A percentile compares a stretch with the other conserved stretches of the same genome.
phyloP scores from a whole-genome alignment of 2,888 invertebrate species.

The Scotopteryx bipunctaria region DNA sequence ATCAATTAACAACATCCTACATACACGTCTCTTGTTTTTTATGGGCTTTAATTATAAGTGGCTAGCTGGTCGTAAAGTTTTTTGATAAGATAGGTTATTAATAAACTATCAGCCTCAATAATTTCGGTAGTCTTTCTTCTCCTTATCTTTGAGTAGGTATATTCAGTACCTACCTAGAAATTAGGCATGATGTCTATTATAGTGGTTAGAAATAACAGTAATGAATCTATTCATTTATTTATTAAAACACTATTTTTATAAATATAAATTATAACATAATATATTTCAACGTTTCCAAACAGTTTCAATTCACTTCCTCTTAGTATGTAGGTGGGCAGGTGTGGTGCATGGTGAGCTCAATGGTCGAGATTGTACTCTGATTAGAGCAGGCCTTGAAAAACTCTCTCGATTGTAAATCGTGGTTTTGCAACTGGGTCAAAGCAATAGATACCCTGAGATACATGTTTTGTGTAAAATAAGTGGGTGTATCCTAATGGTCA shows the following conservation, averaged over 20 bases:
- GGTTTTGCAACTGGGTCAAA: constrained; percentile 70
- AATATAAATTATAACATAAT: no score
- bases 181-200: no score
- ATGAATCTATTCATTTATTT: no score
- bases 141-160: no score
- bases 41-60: neutral
- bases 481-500: constrained; percentile 78
- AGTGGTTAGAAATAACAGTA: no score
- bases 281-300: no score
- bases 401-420: constrained; percentile 42
- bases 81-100: no score
- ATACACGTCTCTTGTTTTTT: neutral
- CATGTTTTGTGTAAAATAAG: constrained; percentile 66
- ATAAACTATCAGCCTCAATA: no score
- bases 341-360: constrained; percentile 28
- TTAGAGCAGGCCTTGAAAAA: constrained; percentile 36
- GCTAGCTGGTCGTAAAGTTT: no score
- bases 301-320: neutral
- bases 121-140: no score
- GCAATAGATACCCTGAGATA: constrained; percentile 63
- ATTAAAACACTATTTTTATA: no score
- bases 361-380: constrained; percentile 33
- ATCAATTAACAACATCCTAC: constrained; percentile 8
- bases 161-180: no score
- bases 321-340: constrained; percentile 1